Evolutionary conservation across 2,113 vertebrate genomes (phyloP), one percentile per base, ranked within the genome.

Genomic region (Cynopterus brachyotis): DNA sequence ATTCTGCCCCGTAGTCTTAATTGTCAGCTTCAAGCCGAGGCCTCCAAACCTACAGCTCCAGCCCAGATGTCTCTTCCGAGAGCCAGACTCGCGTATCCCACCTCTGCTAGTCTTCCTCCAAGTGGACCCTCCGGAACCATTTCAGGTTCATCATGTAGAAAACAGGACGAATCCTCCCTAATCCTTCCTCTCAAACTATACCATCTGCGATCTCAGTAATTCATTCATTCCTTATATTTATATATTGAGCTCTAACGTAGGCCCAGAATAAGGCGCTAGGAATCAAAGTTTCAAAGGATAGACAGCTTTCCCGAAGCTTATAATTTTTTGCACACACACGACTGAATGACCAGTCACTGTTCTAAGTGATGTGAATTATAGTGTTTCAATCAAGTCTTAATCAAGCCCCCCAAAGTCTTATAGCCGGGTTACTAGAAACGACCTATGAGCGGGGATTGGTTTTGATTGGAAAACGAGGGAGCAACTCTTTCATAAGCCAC

Each of bases 261-360:
- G 3, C 82, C 12, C 62, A 73, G 30, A 47, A 30, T 79, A 57
- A 97, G 24, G 5, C 17, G 22, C 42, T 78, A 89, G 24, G 64
- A 79, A 85, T 73, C 59, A 85, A 89, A 78, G 7, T 66, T 84
- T 73, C 80, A 32, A 11, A 55, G 37, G 50, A 67, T 17, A 64
- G 91, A 81, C 28, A 22, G 12, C 9, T 40, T 79, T 91, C 26
- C 24, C 12, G 17, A 75, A 64, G 12, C 47, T 83, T 93, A 9
- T 53, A 62, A 40, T 10, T 79, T 62, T 72, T 45, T 30, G 4
- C 1, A 79, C 35, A 76, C 35, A 89, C 5, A 47, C 19, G 45
- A 22, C 30, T 40, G 7, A 37, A 17, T 47, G 8, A 20, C 0
- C 40, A 42, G 7, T 40, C 17, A 42, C 30, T 70, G 8, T 66